Conservation (phyloP, 2,113 vertebrate genomes). For the Haemorhous mexicanus region DNA sequence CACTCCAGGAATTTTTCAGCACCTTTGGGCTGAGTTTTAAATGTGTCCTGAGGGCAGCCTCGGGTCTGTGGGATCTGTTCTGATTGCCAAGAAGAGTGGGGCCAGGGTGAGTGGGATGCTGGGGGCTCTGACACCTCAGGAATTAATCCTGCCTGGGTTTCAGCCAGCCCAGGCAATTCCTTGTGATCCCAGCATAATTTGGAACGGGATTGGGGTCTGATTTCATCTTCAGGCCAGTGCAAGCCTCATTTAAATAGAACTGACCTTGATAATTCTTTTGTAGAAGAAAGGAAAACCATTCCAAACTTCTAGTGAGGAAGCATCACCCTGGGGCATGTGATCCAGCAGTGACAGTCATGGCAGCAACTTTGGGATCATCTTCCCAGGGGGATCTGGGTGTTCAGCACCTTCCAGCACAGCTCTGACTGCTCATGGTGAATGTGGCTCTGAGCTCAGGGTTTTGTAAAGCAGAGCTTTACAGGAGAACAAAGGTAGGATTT, state of each 20-base stretch:
- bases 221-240: not conserved
- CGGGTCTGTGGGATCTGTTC: not conserved
- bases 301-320: not conserved
- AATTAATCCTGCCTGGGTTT: not conserved
- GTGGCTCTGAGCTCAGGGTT: not conserved
- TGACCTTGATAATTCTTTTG: not conserved
- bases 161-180: not conserved
- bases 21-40: not conserved
- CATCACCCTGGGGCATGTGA: accelerated
- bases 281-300: not conserved
- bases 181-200: not conserved
- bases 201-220: not conserved
- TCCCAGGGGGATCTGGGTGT: accelerated
- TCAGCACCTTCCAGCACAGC: not conserved
- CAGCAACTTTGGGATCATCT: not conserved
- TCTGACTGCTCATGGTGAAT: accelerated
- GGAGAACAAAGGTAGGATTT: accelerated
- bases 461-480: not conserved
- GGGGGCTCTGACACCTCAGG: not conserved
- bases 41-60: not conserved
- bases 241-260: not conserved
- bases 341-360: accelerated
- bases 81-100: not conserved
- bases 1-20: not conserved
- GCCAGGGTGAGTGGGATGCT: not conserved